A percentile compares a stretch with the other conserved stretches of the same genome.
Conservation (phyloP, 2,113 vertebrate genomes). For the Anser brachyrhynchus region DNA sequence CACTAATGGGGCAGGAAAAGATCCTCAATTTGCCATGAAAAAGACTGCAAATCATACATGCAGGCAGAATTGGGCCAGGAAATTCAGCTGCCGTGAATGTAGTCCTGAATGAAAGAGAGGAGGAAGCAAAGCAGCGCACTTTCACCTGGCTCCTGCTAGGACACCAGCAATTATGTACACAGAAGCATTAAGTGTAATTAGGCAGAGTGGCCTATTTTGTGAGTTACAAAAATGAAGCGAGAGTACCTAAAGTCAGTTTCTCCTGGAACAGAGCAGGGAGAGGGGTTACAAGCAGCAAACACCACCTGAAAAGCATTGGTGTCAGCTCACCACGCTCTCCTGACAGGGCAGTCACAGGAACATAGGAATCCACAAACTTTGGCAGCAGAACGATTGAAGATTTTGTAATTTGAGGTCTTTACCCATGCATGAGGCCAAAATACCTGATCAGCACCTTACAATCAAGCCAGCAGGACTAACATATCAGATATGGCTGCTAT, state of each 20-base stretch:
- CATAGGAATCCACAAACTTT: not conserved
- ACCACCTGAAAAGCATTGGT: not conserved
- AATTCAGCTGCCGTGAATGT: constrained; percentile 39
- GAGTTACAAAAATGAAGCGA: constrained; percentile 43
- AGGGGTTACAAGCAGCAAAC: not conserved
- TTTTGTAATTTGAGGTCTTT: not conserved
- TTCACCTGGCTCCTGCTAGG: constrained; percentile 7
- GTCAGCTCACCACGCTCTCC: not conserved
- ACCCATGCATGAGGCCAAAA: not conserved
- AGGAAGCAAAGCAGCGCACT: not conserved
- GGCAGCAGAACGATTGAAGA: not conserved
- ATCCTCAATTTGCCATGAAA: not conserved
- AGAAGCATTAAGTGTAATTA: constrained; percentile 58
- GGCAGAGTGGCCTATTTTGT: constrained; percentile 44
- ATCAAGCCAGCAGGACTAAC: not conserved
- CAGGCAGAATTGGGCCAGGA: not conserved
- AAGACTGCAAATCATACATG: not conserved
- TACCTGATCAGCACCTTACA: not conserved
- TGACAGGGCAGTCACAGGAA: not conserved
- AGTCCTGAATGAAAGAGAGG: constrained; percentile 3
- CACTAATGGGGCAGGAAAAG: not conserved
- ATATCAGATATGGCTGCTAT: not conserved
- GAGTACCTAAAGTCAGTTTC: constrained; percentile 30
- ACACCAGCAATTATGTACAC: constrained; percentile 1
- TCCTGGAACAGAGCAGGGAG: not conserved